Conservation (phyloP, 2,797 vertebrate genomes). For the Glyptemys insculpta region DNA sequence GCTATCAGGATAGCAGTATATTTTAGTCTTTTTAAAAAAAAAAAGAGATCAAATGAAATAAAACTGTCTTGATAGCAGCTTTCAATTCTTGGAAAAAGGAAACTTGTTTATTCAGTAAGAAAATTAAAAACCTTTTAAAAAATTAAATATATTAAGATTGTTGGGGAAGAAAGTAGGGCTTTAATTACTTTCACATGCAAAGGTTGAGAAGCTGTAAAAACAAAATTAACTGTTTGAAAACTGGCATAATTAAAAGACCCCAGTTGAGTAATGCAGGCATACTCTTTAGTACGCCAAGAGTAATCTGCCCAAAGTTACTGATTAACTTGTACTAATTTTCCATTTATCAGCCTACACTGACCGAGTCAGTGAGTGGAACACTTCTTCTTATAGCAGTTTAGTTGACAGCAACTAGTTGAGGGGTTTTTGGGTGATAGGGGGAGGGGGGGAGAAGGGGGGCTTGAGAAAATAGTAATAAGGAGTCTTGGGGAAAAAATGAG, state of each 20-base stretch:
- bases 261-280: background rate
- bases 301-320: background rate
- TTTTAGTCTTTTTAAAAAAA: background rate
- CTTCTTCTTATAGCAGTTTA: background rate
- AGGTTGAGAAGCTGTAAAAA: background rate
- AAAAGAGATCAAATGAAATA: background rate
- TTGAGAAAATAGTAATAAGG: background rate
- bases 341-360: background rate
- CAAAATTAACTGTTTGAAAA: background rate
- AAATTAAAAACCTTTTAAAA: background rate
- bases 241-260: background rate
- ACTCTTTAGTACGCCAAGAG: background rate
- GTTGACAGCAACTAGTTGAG: background rate
- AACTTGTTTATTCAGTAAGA: background rate
- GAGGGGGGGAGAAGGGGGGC: fast-evolving
- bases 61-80: background rate
- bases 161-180: background rate
- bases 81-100: constrained; percentile 4
- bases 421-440: too few relatives aligned
- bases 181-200: background rate
- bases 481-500: background rate
- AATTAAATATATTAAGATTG: background rate
- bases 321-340: background rate
- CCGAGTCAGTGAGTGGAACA: background rate
- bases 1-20: background rate